These are phyloP conservation scores for Phaedon cochleariae DNA, from an alignment of 2,888 invertebrate genomes.

Conservation along the genomic window DNA sequence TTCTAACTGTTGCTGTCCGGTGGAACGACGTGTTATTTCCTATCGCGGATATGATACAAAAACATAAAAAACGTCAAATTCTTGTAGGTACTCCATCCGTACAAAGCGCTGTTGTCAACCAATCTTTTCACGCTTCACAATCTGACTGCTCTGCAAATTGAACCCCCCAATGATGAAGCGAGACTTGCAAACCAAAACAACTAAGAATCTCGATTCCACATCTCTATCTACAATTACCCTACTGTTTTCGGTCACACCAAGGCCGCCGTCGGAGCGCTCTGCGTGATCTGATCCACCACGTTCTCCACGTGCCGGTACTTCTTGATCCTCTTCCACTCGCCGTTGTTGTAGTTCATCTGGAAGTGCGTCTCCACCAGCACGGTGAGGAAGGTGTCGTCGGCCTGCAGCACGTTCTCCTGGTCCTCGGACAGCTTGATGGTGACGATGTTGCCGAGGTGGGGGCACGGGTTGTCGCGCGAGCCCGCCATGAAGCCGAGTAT, in stretches of 20 bases:
- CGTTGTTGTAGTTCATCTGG: conserved; percentile 98
- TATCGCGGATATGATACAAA: too few relatives aligned
- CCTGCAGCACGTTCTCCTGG: conserved; percentile 85
- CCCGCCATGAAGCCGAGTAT: conserved; percentile 99
- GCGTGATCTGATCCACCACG: conserved; percentile 57
- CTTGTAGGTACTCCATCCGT: too few relatives aligned
- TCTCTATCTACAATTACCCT: conserved; percentile 16
- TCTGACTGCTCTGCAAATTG: too few relatives aligned
- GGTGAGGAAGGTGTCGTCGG: conserved; percentile 81
- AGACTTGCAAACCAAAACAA: too few relatives aligned
- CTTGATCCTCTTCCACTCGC: conserved; percentile 96
- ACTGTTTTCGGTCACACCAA: conserved; percentile 46
- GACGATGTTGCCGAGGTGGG: conserved; percentile 95
- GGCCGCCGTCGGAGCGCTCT: conserved; percentile 54
- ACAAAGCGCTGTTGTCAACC: too few relatives aligned
- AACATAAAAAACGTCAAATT: too few relatives aligned
- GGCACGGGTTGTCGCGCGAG: conserved; percentile 96
- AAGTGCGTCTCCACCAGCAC: conserved; percentile 94
- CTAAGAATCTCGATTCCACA: too few relatives aligned
- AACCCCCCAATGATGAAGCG: too few relatives aligned
- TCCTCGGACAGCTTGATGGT: conserved; percentile 95
- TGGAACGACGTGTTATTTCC: too few relatives aligned
- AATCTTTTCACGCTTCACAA: too few relatives aligned
- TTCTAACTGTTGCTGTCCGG: too few relatives aligned
- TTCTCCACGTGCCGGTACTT: conserved; percentile 82